These are phyloP conservation scores for Antheraea pernyi DNA, from an alignment of 1,140 invertebrate genomes.

Conservation along the genomic window DNA sequence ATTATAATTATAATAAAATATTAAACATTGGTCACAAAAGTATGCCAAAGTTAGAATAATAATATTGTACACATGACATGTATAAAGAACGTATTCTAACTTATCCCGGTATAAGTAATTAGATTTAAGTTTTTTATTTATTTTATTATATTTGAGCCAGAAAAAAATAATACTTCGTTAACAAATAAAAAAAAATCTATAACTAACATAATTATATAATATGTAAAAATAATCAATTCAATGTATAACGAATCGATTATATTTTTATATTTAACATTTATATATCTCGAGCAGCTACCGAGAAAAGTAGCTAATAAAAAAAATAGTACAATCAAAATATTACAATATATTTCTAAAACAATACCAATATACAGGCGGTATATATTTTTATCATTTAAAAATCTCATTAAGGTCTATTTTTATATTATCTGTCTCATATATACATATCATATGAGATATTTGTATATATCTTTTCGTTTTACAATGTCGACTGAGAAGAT, in stretches of 20 bases:
- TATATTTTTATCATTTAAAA: neutral
- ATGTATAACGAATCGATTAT: too few relatives aligned
- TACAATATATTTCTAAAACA: too few relatives aligned
- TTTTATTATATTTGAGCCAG: neutral
- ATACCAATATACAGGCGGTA: neutral
- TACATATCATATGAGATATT: too few relatives aligned
- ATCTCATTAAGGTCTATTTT: constrained; percentile 10
- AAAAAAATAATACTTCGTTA: too few relatives aligned
- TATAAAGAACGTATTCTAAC: constrained; percentile 15
- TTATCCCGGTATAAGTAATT: constrained; percentile 11
- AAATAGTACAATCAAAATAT: neutral
- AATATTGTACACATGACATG: constrained; percentile 30
- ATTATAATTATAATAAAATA: neutral
- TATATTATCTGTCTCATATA: neutral
- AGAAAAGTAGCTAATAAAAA: neutral
- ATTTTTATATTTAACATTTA: neutral
- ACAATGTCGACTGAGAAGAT: too few relatives aligned
- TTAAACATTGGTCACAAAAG: constrained; percentile 53
- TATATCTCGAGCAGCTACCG: neutral
- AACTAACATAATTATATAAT: too few relatives aligned
- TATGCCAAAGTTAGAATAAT: constrained; percentile 61
- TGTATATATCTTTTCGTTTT: too few relatives aligned
- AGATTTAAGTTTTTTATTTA: constrained; percentile 9
- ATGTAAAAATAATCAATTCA: too few relatives aligned
- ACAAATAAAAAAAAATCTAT: too few relatives aligned